These are phyloP conservation scores for Oscheius sp. DNA, from an alignment of 2,888 invertebrate species.

Conservation along the genomic window DNA sequence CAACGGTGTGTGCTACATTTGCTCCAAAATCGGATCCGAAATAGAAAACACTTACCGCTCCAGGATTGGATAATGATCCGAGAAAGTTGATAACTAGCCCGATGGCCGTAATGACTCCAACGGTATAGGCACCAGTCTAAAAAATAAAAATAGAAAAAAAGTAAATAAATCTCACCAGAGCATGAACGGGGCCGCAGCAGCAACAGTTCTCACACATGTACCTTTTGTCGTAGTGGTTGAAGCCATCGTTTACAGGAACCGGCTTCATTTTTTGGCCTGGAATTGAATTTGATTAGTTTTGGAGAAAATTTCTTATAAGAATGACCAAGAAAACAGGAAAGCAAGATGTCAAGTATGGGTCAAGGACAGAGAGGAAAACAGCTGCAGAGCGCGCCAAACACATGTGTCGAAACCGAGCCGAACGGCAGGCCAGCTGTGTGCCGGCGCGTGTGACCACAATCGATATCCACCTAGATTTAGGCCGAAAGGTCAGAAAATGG, in stretches of 20 bases:
- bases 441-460: no score
- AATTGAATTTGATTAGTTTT: background rate
- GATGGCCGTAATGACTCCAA: background rate
- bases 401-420: no score
- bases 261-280: background rate
- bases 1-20: no score
- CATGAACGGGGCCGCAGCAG: slow-evolving; percentile 12
- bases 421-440: no score
- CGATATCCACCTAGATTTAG: no score
- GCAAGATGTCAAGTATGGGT: no score
- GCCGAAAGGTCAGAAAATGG: no score
- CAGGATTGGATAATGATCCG: background rate
- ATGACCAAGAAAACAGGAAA: background rate
- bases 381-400: no score
- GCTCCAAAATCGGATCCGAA: no score
- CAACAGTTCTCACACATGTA: slow-evolving; percentile 17
- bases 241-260: background rate
- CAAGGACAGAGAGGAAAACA: background rate
- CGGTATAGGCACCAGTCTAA: background rate
- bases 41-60: background rate
- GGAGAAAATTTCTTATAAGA: background rate
- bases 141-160: background rate
- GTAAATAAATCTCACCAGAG: background rate
- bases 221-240: background rate
- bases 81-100: background rate